Percentiles rank a stretch among this genome's conserved stretches.
These are phyloP conservation scores for Mormyrops attenuatus DNA, from an alignment of 2,797 vertebrate genomes.

Conservation along the genomic window DNA sequence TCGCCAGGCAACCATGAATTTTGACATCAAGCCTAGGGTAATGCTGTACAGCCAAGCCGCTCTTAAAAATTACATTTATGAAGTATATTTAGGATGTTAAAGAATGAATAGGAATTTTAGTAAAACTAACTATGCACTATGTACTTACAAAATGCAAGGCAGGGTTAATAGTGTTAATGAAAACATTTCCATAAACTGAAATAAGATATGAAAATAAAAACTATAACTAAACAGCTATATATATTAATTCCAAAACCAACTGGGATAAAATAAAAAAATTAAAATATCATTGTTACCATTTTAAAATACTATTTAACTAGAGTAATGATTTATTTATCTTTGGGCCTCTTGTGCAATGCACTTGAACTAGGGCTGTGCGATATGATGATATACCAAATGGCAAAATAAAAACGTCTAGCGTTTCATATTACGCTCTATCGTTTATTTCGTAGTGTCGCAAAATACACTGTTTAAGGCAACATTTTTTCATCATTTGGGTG, in stretches of 20 bases:
- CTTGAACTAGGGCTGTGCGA: neutral
- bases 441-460: too few relatives aligned
- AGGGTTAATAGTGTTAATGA: neutral
- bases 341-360: neutral
- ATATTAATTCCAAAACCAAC: neutral
- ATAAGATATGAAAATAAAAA: neutral
- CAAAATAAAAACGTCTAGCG: too few relatives aligned
- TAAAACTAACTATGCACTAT: neutral
- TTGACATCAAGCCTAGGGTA: neutral
- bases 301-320: neutral
- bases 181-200: neutral
- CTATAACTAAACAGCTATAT: neutral
- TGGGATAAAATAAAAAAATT: neutral
- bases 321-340: neutral
- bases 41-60: too few relatives aligned
- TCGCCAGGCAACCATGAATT: neutral
- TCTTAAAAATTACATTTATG: too few relatives aligned
- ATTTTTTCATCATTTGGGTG: too few relatives aligned
- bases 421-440: too few relatives aligned
- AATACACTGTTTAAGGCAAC: too few relatives aligned
- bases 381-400: too few relatives aligned
- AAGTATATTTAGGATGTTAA: too few relatives aligned
- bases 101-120: neutral
- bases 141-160: neutral
- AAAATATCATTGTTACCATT: neutral